Evolutionary conservation across 2,888 invertebrate species (phyloP), one percentile per base, ranked within the genome.

Genomic region (Trachelus troglodyta): DNA sequence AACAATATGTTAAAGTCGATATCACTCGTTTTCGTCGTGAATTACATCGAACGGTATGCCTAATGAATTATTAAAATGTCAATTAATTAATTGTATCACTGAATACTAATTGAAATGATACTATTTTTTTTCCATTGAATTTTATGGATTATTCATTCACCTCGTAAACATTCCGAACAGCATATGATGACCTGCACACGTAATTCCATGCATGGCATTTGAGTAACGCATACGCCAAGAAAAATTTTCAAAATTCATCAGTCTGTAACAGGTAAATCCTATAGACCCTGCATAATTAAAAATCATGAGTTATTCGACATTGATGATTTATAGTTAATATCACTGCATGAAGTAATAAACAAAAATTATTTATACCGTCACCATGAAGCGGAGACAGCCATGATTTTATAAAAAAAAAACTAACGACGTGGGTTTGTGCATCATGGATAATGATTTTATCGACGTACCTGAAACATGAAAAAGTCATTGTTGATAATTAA

Each of bases 1-100:
- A 78, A 9, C 15, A 69, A 33, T 78, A 75, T 69, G 75, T 76
- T 56, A 34, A 69, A 12, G 30, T 75, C 30, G 76, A 37, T 6
- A 78, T 75, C 56, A 78, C 75, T 12, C 73, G 78, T 78, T 75
- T 78, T 35, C 78, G 71, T 34, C 78, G 75, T 11, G 78, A 75
- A 76, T 75, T 78, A 33, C 34, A 34, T 31, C 68, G 75, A 74
- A 11, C 34, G 74, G 33, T 4, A 40, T 40, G 40, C 15, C 40
- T 40, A 15, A 1, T 4, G 15, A 15, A 40, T 40, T 40, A 40
- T 15, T 34, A 15, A 34, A 74, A 23, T 34, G n/a, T 74, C 23
- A 30, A 35, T 74, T 23, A 34, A 40, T 40, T 15, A 40, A 40
- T 40, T 40, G 4, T 15, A 15, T 40, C 40, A 1, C 15, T 40